Conservation (phyloP, 2,888 invertebrate genomes). For the Lasius platythorax region DNA sequence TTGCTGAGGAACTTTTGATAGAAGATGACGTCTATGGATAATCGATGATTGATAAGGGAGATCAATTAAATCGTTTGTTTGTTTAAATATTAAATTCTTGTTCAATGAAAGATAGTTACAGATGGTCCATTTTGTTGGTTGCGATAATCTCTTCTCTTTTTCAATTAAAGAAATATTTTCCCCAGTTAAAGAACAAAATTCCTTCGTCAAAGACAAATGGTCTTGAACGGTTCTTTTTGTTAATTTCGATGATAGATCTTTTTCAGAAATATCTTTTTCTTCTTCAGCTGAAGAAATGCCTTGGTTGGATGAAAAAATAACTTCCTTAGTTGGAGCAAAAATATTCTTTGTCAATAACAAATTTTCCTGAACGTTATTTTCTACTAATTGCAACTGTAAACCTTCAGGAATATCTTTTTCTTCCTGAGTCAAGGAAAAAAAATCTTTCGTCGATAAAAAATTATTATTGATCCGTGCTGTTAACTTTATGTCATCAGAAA, state of each 20-base stretch:
- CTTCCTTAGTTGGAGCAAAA: background rate
- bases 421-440: background rate
- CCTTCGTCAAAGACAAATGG: background rate
- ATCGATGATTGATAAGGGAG: conserved; percentile 21
- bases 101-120: background rate
- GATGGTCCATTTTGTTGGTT: background rate
- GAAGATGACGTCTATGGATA: conserved; percentile 35
- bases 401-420: background rate
- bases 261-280: background rate
- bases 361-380: background rate
- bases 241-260: background rate
- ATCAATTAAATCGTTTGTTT: background rate
- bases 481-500: conserved; percentile 16
- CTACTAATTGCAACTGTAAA: background rate
- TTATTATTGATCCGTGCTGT: background rate
- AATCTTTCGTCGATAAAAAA: conserved; percentile 1
- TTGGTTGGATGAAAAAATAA: background rate
- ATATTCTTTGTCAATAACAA: background rate
- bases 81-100: conserved; percentile 15
- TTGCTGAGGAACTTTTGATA: background rate
- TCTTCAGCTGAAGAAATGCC: background rate
- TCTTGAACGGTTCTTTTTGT: background rate
- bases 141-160: background rate
- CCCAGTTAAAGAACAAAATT: background rate
- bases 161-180: background rate